Evolutionary conservation across 2,797 vertebrate genomes (phyloP).

Genomic region (Austrolebias charrua): DNA sequence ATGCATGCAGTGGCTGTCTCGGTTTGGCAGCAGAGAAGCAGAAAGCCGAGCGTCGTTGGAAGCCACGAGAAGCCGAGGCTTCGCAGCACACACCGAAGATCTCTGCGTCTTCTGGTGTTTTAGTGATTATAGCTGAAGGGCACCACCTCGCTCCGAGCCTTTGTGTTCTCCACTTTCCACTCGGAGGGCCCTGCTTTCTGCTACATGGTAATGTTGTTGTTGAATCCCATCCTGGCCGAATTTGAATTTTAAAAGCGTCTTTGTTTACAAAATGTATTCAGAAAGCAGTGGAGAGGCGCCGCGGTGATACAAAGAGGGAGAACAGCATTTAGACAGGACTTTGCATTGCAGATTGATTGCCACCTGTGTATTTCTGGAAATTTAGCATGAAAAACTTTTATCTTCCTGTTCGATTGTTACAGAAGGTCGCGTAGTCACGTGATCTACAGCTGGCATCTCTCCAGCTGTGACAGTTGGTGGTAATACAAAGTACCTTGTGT

Average conservation of each 20-base stretch:
- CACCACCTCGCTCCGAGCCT: not conserved
- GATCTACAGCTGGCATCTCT: too few species aligned
- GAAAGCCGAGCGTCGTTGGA: constrained; percentile 25
- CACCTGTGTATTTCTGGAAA: too few species aligned
- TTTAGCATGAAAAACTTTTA: too few species aligned
- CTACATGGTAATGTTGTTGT: constrained; percentile 21
- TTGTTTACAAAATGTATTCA: constrained; percentile 29
- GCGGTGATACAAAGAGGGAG: not conserved
- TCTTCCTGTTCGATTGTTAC: too few species aligned
- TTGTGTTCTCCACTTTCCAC: not conserved
- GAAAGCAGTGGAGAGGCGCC: not conserved
- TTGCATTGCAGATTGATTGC: too few species aligned
- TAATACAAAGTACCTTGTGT: too few species aligned
- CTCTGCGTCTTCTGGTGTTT: constrained; percentile 25
- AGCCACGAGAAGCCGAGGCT: constrained; percentile 16
- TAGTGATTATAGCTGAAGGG: constrained; percentile 26
- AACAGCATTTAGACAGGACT: not conserved
- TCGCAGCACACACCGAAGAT: constrained; percentile 18
- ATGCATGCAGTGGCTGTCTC: constrained; percentile 55
- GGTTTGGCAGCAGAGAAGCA: constrained; percentile 41
- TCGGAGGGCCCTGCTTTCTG: not conserved
- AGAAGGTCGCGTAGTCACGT: too few species aligned
- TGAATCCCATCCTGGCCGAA: constrained; percentile 20
- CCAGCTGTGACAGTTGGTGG: too few species aligned
- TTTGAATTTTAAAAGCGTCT: constrained; percentile 54